Evolutionary conservation across 2,888 invertebrate genomes (phyloP), one percentile per base, ranked within the genome.

Genomic region (Ormyrus thymus): DNA sequence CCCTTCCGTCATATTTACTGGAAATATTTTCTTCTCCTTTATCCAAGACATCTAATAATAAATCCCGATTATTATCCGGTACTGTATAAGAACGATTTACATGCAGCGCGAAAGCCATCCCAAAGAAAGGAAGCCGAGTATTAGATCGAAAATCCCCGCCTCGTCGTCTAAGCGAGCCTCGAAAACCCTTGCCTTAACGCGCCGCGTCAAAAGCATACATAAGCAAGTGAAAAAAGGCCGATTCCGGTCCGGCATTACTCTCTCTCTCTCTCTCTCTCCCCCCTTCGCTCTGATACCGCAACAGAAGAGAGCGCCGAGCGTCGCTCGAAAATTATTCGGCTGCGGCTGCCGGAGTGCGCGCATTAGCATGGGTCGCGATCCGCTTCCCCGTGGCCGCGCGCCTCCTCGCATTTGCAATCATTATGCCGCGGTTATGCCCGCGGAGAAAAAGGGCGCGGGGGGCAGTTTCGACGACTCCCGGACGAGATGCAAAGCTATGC

Each of bases 401-500:
- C 29, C 7, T 15, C 43, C 43, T 45, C 59, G 56, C 46, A 80
- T 80, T 80, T 76, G 77, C 80, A 80, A 77, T 74, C 59, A 77
- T 76, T 72, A 72, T 66, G 62, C 62, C 15, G 74, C 70, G 75
- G 70, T 70, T 58, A 62, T 59, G 66, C 29, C 50, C 0, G 50
- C 53, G 29, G 64, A 64, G 45, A 45, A 65, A 29, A 51, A n/a
- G 70, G 50, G 11, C 46, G 45, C 13, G 48, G 46, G 15, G 55
- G 58, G 64, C 15, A 79, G 55, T 53, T 59, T 69, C 68, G 62
- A 55, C 76, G 68, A 76, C 68, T 15, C 11, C 13, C 58, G 29
- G 56, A 75, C 53, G 15, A 59, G 65, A 81, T 81, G 76, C 76
- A 76, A 81, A 79, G 65, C 56, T 76, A 79, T 81, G 81, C 76